phyloP scores from a whole-genome alignment of 2,888 invertebrate genomes.

The Pollenia griseotomentosa region DNA sequence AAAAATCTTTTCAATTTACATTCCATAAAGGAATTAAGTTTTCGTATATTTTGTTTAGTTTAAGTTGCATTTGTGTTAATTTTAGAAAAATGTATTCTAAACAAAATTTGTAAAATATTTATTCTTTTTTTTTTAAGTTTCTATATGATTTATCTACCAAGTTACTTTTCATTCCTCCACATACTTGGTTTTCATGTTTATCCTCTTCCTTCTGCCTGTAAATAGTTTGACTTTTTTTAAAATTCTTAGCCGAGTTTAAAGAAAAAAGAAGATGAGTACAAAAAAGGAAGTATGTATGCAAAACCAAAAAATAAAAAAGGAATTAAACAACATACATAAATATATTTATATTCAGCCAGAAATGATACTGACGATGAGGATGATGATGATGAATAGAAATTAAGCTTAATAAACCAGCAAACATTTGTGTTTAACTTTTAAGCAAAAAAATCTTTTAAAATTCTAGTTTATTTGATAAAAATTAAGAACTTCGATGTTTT shows the following conservation, averaged over 20 bases:
- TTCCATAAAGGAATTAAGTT: too few relatives aligned
- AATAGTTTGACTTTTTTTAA: conserved; percentile 11
- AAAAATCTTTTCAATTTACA: too few relatives aligned
- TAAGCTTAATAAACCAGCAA: neutral
- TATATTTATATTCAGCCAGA: conserved; percentile 7
- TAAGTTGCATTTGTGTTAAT: too few relatives aligned
- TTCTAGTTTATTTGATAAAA: neutral
- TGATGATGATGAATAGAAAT: conserved; percentile 30
- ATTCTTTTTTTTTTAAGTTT: too few relatives aligned
- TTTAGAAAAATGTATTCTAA: too few relatives aligned
- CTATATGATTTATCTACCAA: neutral
- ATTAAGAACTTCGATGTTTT: neutral
- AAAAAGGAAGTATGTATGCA: neutral
- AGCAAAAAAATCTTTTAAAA: neutral
- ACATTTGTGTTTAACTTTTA: neutral
- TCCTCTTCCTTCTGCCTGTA: conserved; percentile 3
- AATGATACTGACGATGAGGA: neutral
- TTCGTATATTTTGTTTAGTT: too few relatives aligned
- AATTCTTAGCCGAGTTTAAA: conserved; percentile 3
- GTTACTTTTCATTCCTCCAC: neutral
- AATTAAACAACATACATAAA: conserved; percentile 21
- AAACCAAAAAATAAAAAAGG: neutral
- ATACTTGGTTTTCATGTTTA: neutral
- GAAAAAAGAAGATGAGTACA: neutral
- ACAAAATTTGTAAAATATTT: too few relatives aligned